Percentiles rank a stretch among this genome's conserved stretches.
These are phyloP conservation scores for Cynodonichthys magdalenae DNA, from an alignment of 2,797 vertebrate species.

Conservation along the genomic window DNA sequence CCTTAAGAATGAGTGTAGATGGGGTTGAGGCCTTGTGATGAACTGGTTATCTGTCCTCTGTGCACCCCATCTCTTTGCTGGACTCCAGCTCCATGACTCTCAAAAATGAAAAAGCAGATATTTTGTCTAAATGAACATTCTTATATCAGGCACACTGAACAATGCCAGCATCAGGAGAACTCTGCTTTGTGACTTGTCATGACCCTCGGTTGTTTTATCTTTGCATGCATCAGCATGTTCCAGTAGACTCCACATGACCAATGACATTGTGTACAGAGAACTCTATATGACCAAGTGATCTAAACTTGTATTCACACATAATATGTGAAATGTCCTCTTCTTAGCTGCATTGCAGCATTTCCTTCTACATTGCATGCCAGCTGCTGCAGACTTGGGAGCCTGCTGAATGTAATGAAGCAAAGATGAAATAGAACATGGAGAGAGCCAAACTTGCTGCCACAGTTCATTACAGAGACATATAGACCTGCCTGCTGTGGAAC, in stretches of 20 bases:
- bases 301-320: conserved; percentile 38
- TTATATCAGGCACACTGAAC: not conserved
- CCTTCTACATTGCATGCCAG: conserved; percentile 31
- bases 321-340: conserved; percentile 47
- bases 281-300: conserved; percentile 31
- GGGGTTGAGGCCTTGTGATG: not conserved
- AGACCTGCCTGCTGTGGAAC: conserved; percentile 13
- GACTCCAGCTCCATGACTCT: not conserved
- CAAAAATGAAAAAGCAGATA: not conserved
- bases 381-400: conserved; percentile 43
- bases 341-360: conserved; percentile 79
- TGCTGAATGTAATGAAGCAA: conserved; percentile 55
- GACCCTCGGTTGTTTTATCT: conserved; percentile 8
- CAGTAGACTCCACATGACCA: conserved; percentile 21
- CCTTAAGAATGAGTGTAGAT: too few species aligned
- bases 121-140: too few species aligned
- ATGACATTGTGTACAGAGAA: conserved; percentile 34
- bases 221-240: conserved; percentile 37
- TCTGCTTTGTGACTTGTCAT: conserved; percentile 23
- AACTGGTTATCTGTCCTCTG: not conserved
- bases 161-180: not conserved
- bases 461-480: conserved; percentile 39
- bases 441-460: conserved; percentile 32
- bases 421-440: conserved; percentile 50
- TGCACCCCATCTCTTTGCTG: not conserved